phyloP scores from a whole-genome alignment of 2,797 vertebrate genomes.

The Acrossocheilus fasciatus region DNA sequence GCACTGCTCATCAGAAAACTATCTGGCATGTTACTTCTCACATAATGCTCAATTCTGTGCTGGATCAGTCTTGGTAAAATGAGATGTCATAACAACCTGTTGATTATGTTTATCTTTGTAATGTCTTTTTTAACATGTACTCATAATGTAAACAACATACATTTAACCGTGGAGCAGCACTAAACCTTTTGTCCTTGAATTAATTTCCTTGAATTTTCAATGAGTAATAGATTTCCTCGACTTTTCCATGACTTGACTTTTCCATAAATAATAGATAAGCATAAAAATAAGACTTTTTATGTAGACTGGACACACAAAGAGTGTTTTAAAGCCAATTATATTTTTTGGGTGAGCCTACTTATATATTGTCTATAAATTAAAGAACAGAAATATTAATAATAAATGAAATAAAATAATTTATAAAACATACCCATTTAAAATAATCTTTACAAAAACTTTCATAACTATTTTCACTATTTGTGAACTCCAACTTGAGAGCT shows the following conservation, averaged over 20 bases:
- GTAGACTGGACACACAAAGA: background rate
- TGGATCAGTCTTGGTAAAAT: background rate
- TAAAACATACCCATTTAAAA: background rate
- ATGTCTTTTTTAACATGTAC: background rate
- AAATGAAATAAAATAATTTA: background rate
- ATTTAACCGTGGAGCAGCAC: too few relatives aligned
- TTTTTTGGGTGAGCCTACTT: background rate
- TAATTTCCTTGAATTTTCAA: background rate
- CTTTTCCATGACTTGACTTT: background rate
- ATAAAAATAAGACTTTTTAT: background rate
- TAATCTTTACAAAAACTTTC: background rate
- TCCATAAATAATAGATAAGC: background rate
- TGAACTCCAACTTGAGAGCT: background rate
- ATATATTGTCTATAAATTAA: background rate
- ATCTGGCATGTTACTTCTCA: background rate
- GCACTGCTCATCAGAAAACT: slow-evolving; percentile 25
- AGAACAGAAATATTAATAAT: background rate
- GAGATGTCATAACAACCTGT: background rate
- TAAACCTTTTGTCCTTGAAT: background rate
- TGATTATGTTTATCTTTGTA: background rate
- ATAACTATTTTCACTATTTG: background rate
- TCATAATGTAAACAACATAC: background rate
- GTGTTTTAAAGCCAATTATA: background rate
- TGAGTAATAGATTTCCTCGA: background rate
- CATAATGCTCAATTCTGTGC: background rate